Percentiles rank a stretch among this genome's conserved stretches.
Evolutionary conservation across 2,113 vertebrate genomes (phyloP).

Genomic region (Pteruthius melanotis): DNA sequence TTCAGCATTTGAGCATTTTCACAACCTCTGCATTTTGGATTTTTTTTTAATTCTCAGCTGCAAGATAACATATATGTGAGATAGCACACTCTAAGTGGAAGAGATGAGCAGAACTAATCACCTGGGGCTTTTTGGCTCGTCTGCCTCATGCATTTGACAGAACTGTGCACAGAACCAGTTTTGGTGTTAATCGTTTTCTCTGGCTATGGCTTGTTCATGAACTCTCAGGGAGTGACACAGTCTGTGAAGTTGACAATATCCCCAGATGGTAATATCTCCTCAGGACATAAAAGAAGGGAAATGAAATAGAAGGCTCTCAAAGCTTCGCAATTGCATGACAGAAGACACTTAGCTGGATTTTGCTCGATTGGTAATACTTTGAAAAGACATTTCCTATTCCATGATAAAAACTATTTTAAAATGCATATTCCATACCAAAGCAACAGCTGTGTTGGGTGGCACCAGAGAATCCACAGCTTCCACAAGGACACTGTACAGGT

Average conservation of each 20-base stretch:
- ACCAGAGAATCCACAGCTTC: conserved; percentile 71
- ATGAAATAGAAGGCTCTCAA: neutral
- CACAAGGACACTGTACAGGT: conserved; percentile 71
- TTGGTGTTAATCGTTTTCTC: neutral
- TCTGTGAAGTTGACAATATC: neutral
- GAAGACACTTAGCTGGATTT: neutral
- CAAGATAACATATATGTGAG: neutral
- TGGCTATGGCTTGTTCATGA: neutral
- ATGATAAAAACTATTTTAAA: neutral
- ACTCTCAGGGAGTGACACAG: neutral
- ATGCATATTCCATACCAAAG: conserved; percentile 58
- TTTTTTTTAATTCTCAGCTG: neutral
- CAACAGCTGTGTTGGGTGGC: conserved; percentile 67
- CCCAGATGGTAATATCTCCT: neutral
- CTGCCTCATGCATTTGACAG: neutral
- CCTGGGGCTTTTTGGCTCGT: neutral
- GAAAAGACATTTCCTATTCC: neutral
- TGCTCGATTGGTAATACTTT: neutral
- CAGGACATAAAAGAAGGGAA: neutral
- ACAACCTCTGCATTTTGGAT: neutral
- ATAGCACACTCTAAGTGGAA: neutral
- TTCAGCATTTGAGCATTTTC: neutral
- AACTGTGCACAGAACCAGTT: neutral
- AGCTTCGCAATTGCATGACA: neutral
- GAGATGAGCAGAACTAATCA: neutral